Conservation (phyloP, 2,797 vertebrate species). For the Megaceryle alcyon region DNA sequence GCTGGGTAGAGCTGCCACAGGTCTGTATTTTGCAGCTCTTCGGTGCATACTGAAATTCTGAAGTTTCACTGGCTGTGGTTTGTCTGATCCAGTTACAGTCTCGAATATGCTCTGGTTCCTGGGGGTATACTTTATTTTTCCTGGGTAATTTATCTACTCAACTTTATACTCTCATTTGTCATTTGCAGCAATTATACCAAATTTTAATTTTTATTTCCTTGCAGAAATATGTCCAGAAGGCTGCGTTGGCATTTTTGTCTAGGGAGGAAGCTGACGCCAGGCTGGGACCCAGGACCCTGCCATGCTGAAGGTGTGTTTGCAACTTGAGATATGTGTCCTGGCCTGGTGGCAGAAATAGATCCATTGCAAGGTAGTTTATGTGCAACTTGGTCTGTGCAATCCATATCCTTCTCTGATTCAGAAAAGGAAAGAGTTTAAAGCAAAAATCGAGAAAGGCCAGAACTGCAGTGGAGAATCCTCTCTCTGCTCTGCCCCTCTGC, state of each 20-base stretch:
- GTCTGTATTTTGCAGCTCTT: neutral
- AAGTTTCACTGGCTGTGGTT: neutral
- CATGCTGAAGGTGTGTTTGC: neutral
- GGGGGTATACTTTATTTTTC: neutral
- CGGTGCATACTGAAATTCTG: neutral
- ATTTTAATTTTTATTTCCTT: constrained; percentile 40
- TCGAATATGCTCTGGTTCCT: constrained; percentile 27
- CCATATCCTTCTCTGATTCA: neutral
- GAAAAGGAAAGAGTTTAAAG: neutral
- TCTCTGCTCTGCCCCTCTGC: neutral
- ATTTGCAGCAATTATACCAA: constrained; percentile 27
- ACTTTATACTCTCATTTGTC: constrained; percentile 34
- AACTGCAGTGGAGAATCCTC: neutral
- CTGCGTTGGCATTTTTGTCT: neutral
- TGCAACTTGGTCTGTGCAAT: neutral
- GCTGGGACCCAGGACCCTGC: neutral
- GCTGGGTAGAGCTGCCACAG: neutral
- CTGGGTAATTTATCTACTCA: neutral
- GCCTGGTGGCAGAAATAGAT: neutral
- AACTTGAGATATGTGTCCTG: neutral
- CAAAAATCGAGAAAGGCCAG: neutral
- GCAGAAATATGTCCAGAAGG: neutral
- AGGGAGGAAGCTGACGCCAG: neutral
- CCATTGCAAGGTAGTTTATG: neutral
- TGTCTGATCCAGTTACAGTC: constrained; percentile 35